Percentiles rank a stretch among this genome's conserved stretches.
Evolutionary conservation across 53 echinoderm and acorn worm genomes (phyloP).

Genomic region (Paracentrotus lividus): DNA sequence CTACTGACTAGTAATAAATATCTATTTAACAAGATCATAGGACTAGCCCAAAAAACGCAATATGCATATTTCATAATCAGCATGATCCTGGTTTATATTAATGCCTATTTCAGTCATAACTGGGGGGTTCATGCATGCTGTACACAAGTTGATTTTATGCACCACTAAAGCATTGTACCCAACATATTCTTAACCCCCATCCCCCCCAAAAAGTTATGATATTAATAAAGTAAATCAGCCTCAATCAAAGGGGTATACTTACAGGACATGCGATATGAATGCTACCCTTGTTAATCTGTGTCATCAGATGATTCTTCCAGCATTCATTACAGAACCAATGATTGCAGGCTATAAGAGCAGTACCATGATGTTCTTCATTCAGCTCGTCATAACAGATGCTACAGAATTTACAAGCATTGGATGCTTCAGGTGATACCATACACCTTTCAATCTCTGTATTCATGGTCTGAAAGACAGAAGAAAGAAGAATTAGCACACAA

Average conservation of each 20-base stretch:
- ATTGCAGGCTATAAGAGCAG: constrained; percentile 76
- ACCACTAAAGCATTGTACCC: too few relatives aligned
- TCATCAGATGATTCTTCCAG: constrained; percentile 81
- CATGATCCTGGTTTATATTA: too few relatives aligned
- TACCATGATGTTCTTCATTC: constrained; percentile 50
- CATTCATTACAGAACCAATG: constrained; percentile 97
- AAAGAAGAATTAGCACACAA: neutral
- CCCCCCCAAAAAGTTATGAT: too few relatives aligned
- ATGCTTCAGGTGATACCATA: constrained; percentile 12
- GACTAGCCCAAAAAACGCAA: neutral
- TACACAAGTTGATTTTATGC: too few relatives aligned
- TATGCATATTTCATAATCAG: neutral
- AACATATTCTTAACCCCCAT: too few relatives aligned
- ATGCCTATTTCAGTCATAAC: too few relatives aligned
- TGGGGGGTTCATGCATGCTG: too few relatives aligned
- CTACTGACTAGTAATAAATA: neutral
- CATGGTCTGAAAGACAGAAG: neutral
- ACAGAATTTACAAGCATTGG: constrained; percentile 29
- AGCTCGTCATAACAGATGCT: constrained; percentile 63
- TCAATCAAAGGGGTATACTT: constrained; percentile 73
- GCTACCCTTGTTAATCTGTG: constrained; percentile 83
- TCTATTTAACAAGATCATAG: neutral
- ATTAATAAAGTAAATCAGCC: too few relatives aligned
- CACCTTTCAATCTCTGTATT: neutral
- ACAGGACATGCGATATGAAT: constrained; percentile 89